Evolutionary conservation across 2,113 vertebrate species (phyloP).

Genomic region (Nestor notabilis): DNA sequence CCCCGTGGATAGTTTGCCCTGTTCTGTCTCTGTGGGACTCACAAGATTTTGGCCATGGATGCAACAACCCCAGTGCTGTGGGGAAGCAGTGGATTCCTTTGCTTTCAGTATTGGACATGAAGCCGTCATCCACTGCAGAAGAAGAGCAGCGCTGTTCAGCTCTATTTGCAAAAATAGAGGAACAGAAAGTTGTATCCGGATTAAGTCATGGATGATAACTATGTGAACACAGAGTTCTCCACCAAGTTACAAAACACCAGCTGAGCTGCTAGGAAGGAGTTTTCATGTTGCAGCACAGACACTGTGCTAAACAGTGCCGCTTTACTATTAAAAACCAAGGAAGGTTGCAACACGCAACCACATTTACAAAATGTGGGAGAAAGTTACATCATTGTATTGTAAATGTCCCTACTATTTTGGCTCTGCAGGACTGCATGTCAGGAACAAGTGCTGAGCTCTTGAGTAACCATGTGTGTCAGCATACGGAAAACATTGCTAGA

Average conservation of each 20-base stretch:
- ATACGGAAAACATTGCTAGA: not conserved
- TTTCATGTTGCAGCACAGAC: not conserved
- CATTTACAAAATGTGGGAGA: conserved; percentile 35
- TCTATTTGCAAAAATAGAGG: conserved; percentile 10
- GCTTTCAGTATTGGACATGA: not conserved
- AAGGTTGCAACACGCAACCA: conserved; percentile 29
- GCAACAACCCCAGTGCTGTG: not conserved
- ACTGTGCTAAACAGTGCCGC: not conserved
- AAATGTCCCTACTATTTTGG: not conserved
- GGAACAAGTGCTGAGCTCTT: conserved; percentile 41
- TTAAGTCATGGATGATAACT: conserved; percentile 13
- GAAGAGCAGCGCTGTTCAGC: not conserved
- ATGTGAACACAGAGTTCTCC: conserved; percentile 9
- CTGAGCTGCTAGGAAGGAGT: conserved; percentile 10
- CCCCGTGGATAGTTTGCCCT: not conserved
- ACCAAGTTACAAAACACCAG: conserved; percentile 19
- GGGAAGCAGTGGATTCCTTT: not conserved
- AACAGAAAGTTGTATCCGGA: not conserved
- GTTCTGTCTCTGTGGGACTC: not conserved
- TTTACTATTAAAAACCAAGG: conserved; percentile 17
- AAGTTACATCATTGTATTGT: conserved; percentile 52
- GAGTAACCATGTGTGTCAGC: conserved; percentile 35
- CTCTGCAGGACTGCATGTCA: not conserved
- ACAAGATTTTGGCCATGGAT: accelerated
- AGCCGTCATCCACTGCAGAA: not conserved